These are phyloP conservation scores for Perizoma flavofasciatum DNA, from an alignment of 2,888 invertebrate genomes.

Conservation along the genomic window DNA sequence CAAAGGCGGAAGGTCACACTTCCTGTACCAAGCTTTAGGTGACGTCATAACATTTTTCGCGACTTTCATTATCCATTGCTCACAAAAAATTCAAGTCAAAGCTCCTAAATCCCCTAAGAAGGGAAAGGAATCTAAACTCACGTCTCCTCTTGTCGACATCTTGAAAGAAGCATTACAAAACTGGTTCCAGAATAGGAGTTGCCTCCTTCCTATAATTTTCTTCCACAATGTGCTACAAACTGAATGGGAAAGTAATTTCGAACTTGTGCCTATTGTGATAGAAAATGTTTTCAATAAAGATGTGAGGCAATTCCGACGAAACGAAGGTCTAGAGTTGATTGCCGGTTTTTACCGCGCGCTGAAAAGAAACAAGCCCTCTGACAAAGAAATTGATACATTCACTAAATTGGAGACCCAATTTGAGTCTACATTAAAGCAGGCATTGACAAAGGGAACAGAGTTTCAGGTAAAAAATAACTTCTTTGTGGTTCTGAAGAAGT, in stretches of 20 bases:
- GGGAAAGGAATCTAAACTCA: slow-evolving; percentile 44
- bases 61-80: slow-evolving; percentile 86
- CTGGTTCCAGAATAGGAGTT: slow-evolving; percentile 86
- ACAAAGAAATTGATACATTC: slow-evolving; percentile 60
- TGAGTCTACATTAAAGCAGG: slow-evolving; percentile 62
- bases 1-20: slow-evolving; percentile 85
- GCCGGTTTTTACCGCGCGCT: slow-evolving; percentile 86
- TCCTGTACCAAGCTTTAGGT: slow-evolving; percentile 86
- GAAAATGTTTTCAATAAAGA: slow-evolving; percentile 84
- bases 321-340: slow-evolving; percentile 87
- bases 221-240: slow-evolving; percentile 86
- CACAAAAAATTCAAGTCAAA: slow-evolving; percentile 75
- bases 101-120: slow-evolving; percentile 58
- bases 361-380: slow-evolving; percentile 71
- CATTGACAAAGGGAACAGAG: slow-evolving; percentile 64
- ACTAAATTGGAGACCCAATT: slow-evolving; percentile 76
- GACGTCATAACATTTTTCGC: slow-evolving; percentile 86
- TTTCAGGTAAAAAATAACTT: slow-evolving; percentile 84
- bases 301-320: slow-evolving; percentile 86
- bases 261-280: slow-evolving; percentile 83
- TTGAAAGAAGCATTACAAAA: slow-evolving; percentile 80
- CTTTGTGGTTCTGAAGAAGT: slow-evolving; percentile 77
- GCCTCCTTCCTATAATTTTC: slow-evolving; percentile 85
- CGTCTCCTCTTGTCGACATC: slow-evolving; percentile 70
- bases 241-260: slow-evolving; percentile 86